Evolutionary conservation across 1,140 invertebrate genomes (phyloP), one percentile per base, ranked within the genome.

Genomic region (Bombus sibiricus): DNA sequence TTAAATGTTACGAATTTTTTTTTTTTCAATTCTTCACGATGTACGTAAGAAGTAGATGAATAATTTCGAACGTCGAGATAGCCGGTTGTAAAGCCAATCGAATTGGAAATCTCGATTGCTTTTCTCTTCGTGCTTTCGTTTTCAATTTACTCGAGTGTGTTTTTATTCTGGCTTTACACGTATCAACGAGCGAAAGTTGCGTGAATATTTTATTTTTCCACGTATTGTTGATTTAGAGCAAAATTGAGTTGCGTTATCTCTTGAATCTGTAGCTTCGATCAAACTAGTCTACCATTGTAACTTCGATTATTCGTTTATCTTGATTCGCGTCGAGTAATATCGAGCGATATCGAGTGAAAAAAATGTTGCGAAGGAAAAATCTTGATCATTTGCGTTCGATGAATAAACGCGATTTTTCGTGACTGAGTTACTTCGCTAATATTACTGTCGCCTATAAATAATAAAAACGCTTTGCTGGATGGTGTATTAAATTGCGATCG

Each of bases 381-480:
- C n/a, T 72, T 34, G 71, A 72, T 81, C 53, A 28, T 53, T 75
- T 18, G 32, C 59, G 28, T 62, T 62, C 85, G 81, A 39, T 15
- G 47, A 89, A 88, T 81, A 85, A 88, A 85, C 73, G 87, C 86
- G 83, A 89, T 81, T 85, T 85, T 73, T 88, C 87, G 81, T 68
- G 74, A 86, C 64, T 53, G 66, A 85, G 64, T 81, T 80, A 68
- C 37, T 9, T 74, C 57, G 88, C 37, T 43, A 53, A 53, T 59
- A 69, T 43, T 64, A 62, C 62, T 47, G 66, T 43, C 84, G 8
- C 32, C 28, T 12, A 88, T 79, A 84, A 88, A 88, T 88, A 88
- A 75, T 77, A 73, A n/a, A 77, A 89, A 88, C 80, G 88, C 41
- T 89, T 86, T 84, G 83, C 86, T 69, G 53, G 39, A 62, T 57